A percentile compares a stretch with the other conserved stretches of the same genome.
These are phyloP conservation scores for Pissodes strobi DNA, from an alignment of 1,140 invertebrate genomes.

Conservation along the genomic window DNA sequence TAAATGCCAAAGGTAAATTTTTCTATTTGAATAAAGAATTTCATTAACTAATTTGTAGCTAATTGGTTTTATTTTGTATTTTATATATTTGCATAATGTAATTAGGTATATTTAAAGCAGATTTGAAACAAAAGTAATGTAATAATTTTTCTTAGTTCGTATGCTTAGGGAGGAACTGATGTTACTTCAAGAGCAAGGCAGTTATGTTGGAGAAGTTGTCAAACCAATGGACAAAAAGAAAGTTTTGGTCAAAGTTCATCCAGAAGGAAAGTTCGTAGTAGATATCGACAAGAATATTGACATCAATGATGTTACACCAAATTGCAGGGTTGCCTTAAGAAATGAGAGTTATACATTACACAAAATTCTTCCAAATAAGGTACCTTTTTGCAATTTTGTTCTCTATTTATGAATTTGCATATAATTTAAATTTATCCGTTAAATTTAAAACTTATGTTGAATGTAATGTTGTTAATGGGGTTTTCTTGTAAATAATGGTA, in stretches of 20 bases:
- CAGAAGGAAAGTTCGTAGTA: constrained; percentile 99
- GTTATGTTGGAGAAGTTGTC: constrained; percentile 99
- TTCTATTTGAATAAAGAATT: no score
- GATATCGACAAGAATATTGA: constrained; percentile 99
- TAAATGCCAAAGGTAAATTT: constrained; percentile 94
- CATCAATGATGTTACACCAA: constrained; percentile 96
- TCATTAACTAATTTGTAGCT: no score
- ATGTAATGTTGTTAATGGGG: no score
- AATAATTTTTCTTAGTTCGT: constrained; percentile 76
- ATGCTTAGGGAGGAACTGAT: constrained; percentile 98
- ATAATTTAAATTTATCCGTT: no score
- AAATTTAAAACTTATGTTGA: no score
- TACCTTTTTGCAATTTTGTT: constrained; percentile 42
- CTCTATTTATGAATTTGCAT: not conserved
- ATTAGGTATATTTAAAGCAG: no score
- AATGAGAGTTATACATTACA: constrained; percentile 99
- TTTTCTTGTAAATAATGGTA: no score
- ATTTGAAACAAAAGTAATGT: no score
- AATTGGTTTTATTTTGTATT: no score
- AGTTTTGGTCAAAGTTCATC: constrained; percentile 98
- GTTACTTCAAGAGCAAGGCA: constrained; percentile 97
- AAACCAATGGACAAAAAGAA: constrained; percentile 99
- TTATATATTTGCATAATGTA: no score
- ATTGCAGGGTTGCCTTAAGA: constrained; percentile 94
- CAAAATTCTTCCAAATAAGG: constrained; percentile 98